A percentile compares a stretch with the other conserved stretches of the same genome.
These are phyloP conservation scores for Eudorcas thomsonii DNA, from an alignment of 2,113 vertebrate genomes.

Conservation along the genomic window DNA sequence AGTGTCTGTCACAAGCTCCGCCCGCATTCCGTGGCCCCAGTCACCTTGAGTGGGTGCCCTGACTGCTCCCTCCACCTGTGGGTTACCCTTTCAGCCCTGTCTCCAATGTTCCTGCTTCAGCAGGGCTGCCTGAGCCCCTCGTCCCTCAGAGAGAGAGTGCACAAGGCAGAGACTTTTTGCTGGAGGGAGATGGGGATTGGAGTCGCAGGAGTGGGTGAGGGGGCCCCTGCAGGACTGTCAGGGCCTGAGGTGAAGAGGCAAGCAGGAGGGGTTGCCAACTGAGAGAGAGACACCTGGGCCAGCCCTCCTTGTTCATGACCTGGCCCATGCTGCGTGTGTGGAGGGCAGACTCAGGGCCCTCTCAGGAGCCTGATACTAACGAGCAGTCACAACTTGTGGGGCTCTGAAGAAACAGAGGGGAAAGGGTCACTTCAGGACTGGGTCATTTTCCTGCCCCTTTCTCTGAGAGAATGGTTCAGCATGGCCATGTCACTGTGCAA, in stretches of 20 bases:
- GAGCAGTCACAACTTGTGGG: not conserved
- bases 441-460: not conserved
- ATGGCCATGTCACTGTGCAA: not conserved
- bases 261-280: not conserved
- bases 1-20: not conserved
- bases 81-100: not conserved
- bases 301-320: not conserved
- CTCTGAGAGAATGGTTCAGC: not conserved
- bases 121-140: not conserved
- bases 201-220: not conserved
- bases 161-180: not conserved
- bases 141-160: not conserved
- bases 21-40: not conserved
- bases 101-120: not conserved
- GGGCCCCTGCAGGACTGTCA: fast-evolving
- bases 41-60: too few species aligned
- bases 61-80: not conserved
- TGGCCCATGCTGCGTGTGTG: too few species aligned
- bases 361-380: not conserved
- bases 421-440: not conserved
- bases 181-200: not conserved
- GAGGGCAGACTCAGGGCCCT: not conserved
- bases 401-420: not conserved
- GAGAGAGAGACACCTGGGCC: not conserved
- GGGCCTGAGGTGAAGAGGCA: not conserved